Evolutionary conservation across 2,797 vertebrate genomes (phyloP), one percentile per base, ranked within the genome.

Genomic region (Bufotes viridis): DNA sequence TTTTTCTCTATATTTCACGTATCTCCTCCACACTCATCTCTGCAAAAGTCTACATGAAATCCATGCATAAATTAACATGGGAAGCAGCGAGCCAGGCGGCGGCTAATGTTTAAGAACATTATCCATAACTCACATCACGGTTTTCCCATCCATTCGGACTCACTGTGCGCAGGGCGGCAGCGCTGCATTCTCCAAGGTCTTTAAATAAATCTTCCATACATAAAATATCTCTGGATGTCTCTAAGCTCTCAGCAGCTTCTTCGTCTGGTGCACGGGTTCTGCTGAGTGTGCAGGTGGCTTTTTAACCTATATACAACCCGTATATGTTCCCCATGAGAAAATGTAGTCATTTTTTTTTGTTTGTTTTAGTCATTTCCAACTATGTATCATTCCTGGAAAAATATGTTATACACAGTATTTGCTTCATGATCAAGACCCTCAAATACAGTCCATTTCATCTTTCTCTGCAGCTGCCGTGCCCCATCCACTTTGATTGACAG

Each of bases 141-240:
- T 78, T 58, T 78, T 57, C 29, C 49, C 81, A 83, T 78, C 81
- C 53, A 61, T 75, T 49, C 49, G 63, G 51, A 69, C 61, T 84
- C 18, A 84, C 60, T 70, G 61, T 83, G 69, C 22, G 53, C 51
- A 15, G 65, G 14, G 65, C 53, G n/a, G 58, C 60, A 49, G 70
- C 81, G 26, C 26, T 70, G 87, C 60, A 67, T 61, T 81, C 78
- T 58, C 65, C 82, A 63, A 85, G 87, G 65, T 79, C 75, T 84
- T 87, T 57, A 65, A 15, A 87, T 88, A 88, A 88, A 88, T 88
- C 75, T 79, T 29, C 70, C 69, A 79, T 49, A 70, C 60, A 26
- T 60, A 69, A 80, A 72, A 79, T 72, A 70, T 84, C 26, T 72
- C 63, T 55, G 42, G 24, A 24, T 51, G 13, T 61, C 81, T 69